These are phyloP conservation scores for Drosophila burlai DNA, from an alignment of 1,140 invertebrate genomes.

Conservation along the genomic window DNA sequence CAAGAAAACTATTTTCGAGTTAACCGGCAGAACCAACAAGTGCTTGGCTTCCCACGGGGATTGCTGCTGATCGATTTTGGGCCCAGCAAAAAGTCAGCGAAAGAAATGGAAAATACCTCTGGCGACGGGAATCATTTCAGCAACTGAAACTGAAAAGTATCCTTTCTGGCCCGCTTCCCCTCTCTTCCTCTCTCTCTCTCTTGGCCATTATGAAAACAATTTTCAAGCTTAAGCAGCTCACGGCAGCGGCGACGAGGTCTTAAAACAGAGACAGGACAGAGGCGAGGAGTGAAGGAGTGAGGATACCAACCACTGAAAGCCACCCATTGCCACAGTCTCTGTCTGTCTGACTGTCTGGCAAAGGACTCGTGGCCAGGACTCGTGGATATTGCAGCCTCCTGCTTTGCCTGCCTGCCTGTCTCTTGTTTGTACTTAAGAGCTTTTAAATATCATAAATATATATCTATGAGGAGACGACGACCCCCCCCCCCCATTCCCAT, in stretches of 20 bases:
- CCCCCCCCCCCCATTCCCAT: neutral
- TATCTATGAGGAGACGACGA: constrained; percentile 54
- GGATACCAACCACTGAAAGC: constrained; percentile 34
- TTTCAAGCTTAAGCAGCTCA: constrained; percentile 84
- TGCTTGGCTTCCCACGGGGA: constrained; percentile 77
- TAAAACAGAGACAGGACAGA: constrained; percentile 17
- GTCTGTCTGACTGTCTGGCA: constrained; percentile 51
- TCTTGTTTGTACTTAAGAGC: constrained; percentile 84
- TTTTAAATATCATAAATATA: constrained; percentile 84
- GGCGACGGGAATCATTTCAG: constrained; percentile 12
- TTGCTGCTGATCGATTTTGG: constrained; percentile 58
- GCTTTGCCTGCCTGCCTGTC: constrained; percentile 68
- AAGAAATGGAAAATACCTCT: constrained; percentile 27
- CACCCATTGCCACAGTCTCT: constrained; percentile 39
- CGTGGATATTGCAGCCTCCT: constrained; percentile 49
- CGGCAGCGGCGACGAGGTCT: constrained; percentile 54
- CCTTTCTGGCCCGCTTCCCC: constrained; percentile 1
- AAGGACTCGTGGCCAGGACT: constrained; percentile 49
- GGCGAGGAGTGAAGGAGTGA: neutral
- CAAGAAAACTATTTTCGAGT: constrained; percentile 55
- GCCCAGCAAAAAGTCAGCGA: constrained; percentile 66
- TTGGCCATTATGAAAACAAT: constrained; percentile 80
- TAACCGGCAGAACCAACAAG: constrained; percentile 49
- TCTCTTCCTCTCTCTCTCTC: neutral
- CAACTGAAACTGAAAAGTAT: constrained; percentile 51